Base-by-base conservation (phyloP, 2,888 invertebrate species). In the Xestia c-nigrum region DNA sequence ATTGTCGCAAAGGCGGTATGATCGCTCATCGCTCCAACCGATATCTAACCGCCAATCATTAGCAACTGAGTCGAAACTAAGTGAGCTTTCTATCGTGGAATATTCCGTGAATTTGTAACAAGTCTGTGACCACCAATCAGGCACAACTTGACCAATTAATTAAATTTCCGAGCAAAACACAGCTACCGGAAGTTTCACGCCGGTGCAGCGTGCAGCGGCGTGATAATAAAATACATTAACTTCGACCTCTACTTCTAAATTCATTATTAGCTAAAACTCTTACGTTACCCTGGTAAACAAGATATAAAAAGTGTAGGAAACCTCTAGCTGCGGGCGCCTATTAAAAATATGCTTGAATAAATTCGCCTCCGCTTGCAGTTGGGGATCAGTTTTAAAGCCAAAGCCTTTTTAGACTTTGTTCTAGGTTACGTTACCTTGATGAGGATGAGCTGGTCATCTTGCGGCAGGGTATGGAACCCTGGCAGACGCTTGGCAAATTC, bases 401-500 rank as follows among this genome's bases (percentile, higher is more conserved):
- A 74, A 59, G 19, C 24, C 5, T 24, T 55, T 55, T 24, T 24
- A 4, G 12, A 7, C 5, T 43, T 16, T 38, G 5, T 38, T 16
- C 16, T 47, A 59, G 14, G 67, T 84, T 52, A 63, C n/a, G 70
- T 84, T 89, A 96, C 98, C 97, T 99, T 99, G 92, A 99, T 99
- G 87, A 99, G 97, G 88, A 99, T 99, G 88, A 99, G 97, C 95
- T 99, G 99, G 96, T 99, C 99, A 93, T 99, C 99, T 95, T 99
- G 99, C 74, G 98, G 98, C 88, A 99, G 97, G 87, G 98, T 98
- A 92, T 98, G 97, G 97, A 99, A 99, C 85, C 99, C 99, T 84
- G 99, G 99, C 89, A 99, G 98, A 89, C 98, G 97, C 95, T 99
- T 99, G 74, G 99, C 99, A 94, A 99, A 99, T 94, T 99, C 99